Evolutionary conservation across 2,113 vertebrate species (phyloP).

Genomic region (Microcebus ravelobensis): DNA sequence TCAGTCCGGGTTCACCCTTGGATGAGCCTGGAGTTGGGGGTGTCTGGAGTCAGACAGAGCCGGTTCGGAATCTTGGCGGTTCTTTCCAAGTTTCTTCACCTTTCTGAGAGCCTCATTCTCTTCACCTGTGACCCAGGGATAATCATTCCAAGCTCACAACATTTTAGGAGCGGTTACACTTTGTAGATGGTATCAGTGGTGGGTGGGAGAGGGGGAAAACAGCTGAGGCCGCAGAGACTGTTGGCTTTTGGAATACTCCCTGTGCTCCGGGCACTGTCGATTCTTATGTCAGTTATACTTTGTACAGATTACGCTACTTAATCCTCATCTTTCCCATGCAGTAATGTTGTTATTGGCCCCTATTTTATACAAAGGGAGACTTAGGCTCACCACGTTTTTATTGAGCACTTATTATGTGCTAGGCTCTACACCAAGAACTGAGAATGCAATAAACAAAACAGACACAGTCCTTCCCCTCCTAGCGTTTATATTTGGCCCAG

Average conservation of each 20-base stretch:
- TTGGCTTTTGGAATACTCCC: too few relatives aligned
- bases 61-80: background rate
- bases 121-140: background rate
- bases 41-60: background rate
- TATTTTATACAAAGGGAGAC: background rate
- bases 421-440: background rate
- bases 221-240: background rate
- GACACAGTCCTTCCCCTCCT: background rate
- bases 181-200: background rate
- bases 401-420: background rate
- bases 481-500: background rate
- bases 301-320: background rate
- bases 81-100: background rate
- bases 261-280: background rate
- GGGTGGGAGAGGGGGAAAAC: background rate
- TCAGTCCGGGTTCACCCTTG: too few relatives aligned
- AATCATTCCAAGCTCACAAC: background rate
- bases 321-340: background rate
- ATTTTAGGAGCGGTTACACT: background rate
- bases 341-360: background rate
- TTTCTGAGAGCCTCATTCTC: background rate
- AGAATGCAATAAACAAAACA: background rate
- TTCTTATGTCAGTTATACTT: too few relatives aligned
- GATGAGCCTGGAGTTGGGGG: background rate
- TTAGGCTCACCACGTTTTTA: background rate